These are phyloP conservation scores for Ochropleura plecta DNA, from an alignment of 2,888 invertebrate species.

Conservation along the genomic window DNA sequence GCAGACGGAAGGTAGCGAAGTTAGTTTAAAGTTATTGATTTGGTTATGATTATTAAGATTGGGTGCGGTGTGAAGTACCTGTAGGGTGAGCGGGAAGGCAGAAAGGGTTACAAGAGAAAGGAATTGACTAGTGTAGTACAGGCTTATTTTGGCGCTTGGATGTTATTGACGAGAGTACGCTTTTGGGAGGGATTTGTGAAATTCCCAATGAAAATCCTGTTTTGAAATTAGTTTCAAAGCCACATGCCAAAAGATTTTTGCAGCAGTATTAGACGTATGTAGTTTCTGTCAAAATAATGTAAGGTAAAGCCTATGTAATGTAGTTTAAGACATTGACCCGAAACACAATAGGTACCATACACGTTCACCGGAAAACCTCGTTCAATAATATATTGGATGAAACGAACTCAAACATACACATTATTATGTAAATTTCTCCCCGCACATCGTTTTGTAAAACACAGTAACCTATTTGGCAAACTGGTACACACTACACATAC, in stretches of 20 bases:
- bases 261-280: neutral
- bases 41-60: constrained; percentile 17
- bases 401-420: constrained; percentile 20
- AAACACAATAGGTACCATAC: neutral
- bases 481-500: constrained; percentile 4
- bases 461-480: constrained; percentile 64
- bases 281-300: neutral
- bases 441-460: constrained; percentile 43
- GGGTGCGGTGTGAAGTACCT: neutral
- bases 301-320: neutral
- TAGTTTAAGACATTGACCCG: neutral
- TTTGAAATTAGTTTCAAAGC: neutral
- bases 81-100: neutral
- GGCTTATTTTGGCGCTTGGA: neutral
- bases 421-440: constrained; percentile 43
- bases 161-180: neutral
- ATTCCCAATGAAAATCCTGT: neutral
- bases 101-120: neutral
- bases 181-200: neutral
- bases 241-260: neutral
- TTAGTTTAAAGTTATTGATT: constrained; percentile 41
- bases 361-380: neutral
- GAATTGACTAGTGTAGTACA: neutral
- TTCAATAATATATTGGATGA: constrained; percentile 28
- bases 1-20: neutral